phyloP scores from a whole-genome alignment of 92 coral and sea anemone genomes.

The Muricea muricata region DNA sequence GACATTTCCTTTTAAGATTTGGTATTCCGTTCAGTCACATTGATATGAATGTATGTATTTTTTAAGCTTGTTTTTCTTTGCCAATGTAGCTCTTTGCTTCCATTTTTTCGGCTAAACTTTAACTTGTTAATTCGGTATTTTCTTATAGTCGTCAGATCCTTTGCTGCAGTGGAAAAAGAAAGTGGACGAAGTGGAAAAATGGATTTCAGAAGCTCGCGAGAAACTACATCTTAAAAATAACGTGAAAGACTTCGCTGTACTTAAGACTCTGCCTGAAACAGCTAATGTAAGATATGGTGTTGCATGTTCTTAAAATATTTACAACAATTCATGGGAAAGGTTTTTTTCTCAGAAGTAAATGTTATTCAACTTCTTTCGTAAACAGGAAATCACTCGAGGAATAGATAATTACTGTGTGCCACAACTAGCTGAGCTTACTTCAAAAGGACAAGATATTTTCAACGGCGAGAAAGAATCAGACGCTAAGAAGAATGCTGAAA shows the following conservation, averaged over 20 bases:
- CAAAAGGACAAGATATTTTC: constrained; percentile 22
- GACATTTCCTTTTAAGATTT: constrained; percentile 15
- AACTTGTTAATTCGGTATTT: no score
- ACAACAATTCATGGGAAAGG: no score
- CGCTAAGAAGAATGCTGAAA: constrained; percentile 23
- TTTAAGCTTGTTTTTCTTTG: not conserved
- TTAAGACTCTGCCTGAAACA: not conserved
- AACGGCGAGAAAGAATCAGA: constrained; percentile 29
- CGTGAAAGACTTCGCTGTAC: not conserved
- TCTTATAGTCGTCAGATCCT: constrained; percentile 37
- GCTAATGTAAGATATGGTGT: not conserved
- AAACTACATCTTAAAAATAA: constrained; percentile 13
- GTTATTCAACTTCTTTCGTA: not conserved
- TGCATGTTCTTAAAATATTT: not conserved
- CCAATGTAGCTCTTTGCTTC: no score
- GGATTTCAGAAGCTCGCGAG: constrained; percentile 29
- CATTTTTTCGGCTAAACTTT: no score
- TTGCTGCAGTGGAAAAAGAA: constrained; percentile 31
- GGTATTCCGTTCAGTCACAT: constrained; percentile 42
- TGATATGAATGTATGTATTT: constrained; percentile 14
- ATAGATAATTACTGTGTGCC: constrained; percentile 35
- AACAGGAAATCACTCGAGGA: constrained; percentile 21
- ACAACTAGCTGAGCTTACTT: constrained; percentile 26
- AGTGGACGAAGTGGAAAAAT: constrained; percentile 32
- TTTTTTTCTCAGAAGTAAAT: no score